These are phyloP conservation scores for Cheilosia impressa DNA, from an alignment of 2,888 invertebrate genomes.

Conservation along the genomic window DNA sequence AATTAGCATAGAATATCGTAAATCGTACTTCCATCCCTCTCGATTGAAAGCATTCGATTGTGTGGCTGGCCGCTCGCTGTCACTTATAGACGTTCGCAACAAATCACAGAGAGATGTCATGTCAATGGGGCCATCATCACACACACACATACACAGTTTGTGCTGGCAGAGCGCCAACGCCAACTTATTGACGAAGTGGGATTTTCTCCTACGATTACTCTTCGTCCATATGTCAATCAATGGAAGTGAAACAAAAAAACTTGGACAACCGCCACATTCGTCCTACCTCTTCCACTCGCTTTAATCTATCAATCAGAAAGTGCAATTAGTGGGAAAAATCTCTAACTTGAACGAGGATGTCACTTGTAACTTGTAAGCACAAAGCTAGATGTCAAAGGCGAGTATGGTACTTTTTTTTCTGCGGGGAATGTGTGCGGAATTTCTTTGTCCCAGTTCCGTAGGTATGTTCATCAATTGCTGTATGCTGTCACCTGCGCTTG, in stretches of 20 bases:
- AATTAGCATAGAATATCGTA: slow-evolving; percentile 66
- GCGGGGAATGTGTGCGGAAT: neutral
- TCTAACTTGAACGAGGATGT: slow-evolving; percentile 4
- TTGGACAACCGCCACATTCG: slow-evolving; percentile 2
- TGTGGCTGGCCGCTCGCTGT: neutral
- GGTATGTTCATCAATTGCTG: slow-evolving; percentile 38
- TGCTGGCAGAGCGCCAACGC: slow-evolving; percentile 38
- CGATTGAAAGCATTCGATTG: slow-evolving; percentile 30
- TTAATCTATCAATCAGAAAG: slow-evolving; percentile 61
- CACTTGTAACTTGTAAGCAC: slow-evolving; percentile 19
- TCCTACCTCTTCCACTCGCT: slow-evolving; percentile 10
- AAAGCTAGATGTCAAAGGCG: slow-evolving; percentile 44
- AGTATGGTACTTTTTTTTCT: neutral
- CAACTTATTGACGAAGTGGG: slow-evolving; percentile 61
- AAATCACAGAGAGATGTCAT: slow-evolving; percentile 37
- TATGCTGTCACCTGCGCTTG: slow-evolving; percentile 52
- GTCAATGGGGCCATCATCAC: slow-evolving; percentile 31
- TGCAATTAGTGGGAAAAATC: slow-evolving; percentile 61
- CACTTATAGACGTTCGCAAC: slow-evolving; percentile 35
- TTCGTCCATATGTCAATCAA: slow-evolving; percentile 50
- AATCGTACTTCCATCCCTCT: slow-evolving; percentile 43
- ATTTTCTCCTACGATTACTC: slow-evolving; percentile 53
- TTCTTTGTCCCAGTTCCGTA: slow-evolving; percentile 13
- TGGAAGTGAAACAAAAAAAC: slow-evolving; percentile 4
- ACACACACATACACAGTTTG: slow-evolving; percentile 4